A percentile compares a stretch with the other conserved stretches of the same genome.
Conservation (phyloP, 2,888 invertebrate species). For the Onthophagus sagittarius region DNA sequence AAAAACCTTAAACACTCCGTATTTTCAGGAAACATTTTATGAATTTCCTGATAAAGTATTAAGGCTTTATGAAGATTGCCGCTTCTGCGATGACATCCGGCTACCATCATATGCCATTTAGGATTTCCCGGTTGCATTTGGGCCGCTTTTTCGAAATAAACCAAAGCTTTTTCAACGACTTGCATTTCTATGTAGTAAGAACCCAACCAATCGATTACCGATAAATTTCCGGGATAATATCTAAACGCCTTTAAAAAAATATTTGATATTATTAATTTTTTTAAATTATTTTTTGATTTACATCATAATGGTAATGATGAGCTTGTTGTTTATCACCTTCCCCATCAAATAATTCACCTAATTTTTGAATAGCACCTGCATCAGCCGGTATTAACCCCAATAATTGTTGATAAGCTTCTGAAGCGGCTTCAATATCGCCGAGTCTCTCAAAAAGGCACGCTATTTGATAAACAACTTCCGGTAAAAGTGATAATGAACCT, state of each 20-base stretch:
- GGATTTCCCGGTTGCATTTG: conserved; percentile 74
- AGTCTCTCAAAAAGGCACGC: conserved; percentile 72
- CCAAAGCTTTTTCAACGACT: conserved; percentile 80
- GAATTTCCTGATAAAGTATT: conserved; percentile 78
- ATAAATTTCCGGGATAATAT: conserved; percentile 66
- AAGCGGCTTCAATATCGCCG: conserved; percentile 58
- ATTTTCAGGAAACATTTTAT: conserved; percentile 90
- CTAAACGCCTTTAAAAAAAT: conserved; percentile 59
- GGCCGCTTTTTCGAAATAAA: conserved; percentile 77
- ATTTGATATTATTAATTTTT: neutral
- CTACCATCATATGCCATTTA: conserved; percentile 82
- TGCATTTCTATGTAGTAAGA: conserved; percentile 86
- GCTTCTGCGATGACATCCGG: conserved; percentile 76
- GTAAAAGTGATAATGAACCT: conserved; percentile 54
- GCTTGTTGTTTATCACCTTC: conserved; percentile 90
- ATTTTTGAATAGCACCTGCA: conserved; percentile 80
- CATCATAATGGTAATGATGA: conserved; percentile 77
- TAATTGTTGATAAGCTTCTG: conserved; percentile 69
- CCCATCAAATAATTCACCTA: conserved; percentile 86
- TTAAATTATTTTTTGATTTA: conserved; percentile 39
- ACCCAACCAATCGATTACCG: conserved; percentile 84
- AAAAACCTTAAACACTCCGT: conserved; percentile 87
- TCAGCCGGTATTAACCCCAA: conserved; percentile 84
- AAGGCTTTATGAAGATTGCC: conserved; percentile 64
- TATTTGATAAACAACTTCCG: conserved; percentile 64